Conservation (phyloP, 2,888 invertebrate species). For the Argynnis bischoffii region DNA sequence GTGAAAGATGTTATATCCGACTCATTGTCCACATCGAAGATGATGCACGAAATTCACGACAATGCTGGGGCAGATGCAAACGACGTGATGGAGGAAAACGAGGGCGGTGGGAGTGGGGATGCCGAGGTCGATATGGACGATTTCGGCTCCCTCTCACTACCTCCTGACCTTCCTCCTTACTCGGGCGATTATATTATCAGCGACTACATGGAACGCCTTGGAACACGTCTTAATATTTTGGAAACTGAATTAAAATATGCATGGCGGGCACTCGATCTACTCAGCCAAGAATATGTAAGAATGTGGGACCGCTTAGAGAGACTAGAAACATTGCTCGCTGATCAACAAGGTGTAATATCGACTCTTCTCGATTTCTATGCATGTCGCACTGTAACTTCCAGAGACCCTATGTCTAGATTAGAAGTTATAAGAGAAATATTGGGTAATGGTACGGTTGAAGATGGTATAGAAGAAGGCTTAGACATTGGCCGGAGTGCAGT, state of each 20-base stretch:
- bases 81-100: constrained; percentile 81
- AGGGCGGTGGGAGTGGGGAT: constrained; percentile 80
- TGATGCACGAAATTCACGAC: constrained; percentile 82
- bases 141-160: constrained; percentile 80
- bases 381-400: constrained; percentile 72
- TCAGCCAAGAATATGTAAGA: constrained; percentile 95
- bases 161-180: constrained; percentile 78
- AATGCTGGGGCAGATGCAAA: constrained; percentile 74
- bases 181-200: constrained; percentile 90
- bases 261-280: constrained; percentile 94
- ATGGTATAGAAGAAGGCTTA: constrained; percentile 85
- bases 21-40: constrained; percentile 74
- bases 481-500: constrained; percentile 77
- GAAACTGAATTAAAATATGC: constrained; percentile 96
- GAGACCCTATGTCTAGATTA: constrained; percentile 79
- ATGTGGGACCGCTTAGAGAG: constrained; percentile 97
- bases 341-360: constrained; percentile 95
- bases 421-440: constrained; percentile 86
- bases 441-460: constrained; percentile 85
- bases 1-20: constrained; percentile 77
- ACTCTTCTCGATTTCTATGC: constrained; percentile 92
- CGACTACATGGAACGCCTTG: constrained; percentile 95
- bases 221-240: constrained; percentile 91
- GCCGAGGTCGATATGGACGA: constrained; percentile 81
- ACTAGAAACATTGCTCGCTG: constrained; percentile 91